Evolutionary conservation across 2,113 vertebrate genomes (phyloP).

Genomic region (Nothoprocta perdicaria): DNA sequence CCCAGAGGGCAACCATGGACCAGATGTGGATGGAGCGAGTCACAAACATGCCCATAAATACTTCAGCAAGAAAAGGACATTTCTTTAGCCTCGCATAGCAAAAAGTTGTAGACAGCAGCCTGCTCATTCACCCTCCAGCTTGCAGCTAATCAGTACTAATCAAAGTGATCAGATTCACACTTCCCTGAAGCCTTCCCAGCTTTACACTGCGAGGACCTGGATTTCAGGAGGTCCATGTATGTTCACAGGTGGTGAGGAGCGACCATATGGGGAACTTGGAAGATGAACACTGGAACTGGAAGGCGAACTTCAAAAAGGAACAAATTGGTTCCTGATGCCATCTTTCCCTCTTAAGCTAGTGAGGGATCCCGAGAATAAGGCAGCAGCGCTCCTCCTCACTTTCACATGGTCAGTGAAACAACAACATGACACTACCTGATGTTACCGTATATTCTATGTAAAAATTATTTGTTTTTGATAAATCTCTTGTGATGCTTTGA

Average conservation of each 20-base stretch:
- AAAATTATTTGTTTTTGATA: constrained; percentile 56
- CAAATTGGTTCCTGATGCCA: constrained; percentile 70
- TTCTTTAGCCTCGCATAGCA: constrained; percentile 46
- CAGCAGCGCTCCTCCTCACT: constrained; percentile 2
- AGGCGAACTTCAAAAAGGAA: constrained; percentile 44
- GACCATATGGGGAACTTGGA: background rate
- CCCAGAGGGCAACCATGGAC: constrained; percentile 48
- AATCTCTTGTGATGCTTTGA: constrained; percentile 62
- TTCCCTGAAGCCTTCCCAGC: constrained; percentile 43
- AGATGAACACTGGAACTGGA: background rate
- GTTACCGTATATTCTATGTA: constrained; percentile 1
- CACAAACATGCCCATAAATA: constrained; percentile 71
- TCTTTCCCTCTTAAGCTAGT: constrained; percentile 9
- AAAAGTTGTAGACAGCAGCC: constrained; percentile 17
- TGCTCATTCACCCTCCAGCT: constrained; percentile 57
- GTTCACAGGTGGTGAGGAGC: background rate
- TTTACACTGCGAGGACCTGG: constrained; percentile 41
- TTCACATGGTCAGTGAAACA: constrained; percentile 20
- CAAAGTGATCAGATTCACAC: constrained; percentile 58
- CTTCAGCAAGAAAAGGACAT: constrained; percentile 56
- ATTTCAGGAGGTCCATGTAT: background rate
- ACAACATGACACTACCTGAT: constrained; percentile 19
- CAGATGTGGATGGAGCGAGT: constrained; percentile 71
- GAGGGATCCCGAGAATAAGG: constrained; percentile 32
- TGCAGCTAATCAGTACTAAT: constrained; percentile 61